Evolutionary conservation across 2,797 vertebrate species (phyloP).

Genomic region (Capromys pilorides): DNA sequence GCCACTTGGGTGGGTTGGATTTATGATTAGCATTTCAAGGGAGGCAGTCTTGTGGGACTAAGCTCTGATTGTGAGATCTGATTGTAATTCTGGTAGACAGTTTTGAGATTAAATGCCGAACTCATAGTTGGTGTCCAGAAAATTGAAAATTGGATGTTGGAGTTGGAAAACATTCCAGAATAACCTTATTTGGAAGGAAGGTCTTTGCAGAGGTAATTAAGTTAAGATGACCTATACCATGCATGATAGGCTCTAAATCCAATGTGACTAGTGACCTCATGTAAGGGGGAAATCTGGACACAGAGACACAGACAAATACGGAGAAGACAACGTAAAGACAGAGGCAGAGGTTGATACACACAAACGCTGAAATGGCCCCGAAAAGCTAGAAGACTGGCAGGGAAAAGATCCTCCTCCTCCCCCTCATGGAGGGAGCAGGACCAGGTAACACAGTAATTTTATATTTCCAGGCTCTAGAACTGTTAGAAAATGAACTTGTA

Average conservation of each 20-base stretch:
- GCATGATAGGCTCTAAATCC: not conserved
- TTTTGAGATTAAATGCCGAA: not conserved
- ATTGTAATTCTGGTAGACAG: not conserved
- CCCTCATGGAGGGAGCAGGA: not conserved
- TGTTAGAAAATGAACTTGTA: not conserved
- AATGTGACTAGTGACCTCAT: not conserved
- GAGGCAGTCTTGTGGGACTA: not conserved
- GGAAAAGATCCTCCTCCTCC: not conserved
- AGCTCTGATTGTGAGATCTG: not conserved
- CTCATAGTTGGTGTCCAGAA: slow-evolving; percentile 22
- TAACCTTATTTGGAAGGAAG: not conserved
- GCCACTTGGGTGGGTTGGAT: not conserved
- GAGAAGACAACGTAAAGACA: not conserved
- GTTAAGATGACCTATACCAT: not conserved
- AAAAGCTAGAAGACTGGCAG: not conserved
- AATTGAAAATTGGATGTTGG: not conserved
- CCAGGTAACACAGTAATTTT: not conserved
- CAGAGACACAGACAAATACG: not conserved
- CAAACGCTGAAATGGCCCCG: not conserved
- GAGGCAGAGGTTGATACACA: not conserved
- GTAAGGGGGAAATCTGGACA: not conserved
- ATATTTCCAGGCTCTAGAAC: not conserved
- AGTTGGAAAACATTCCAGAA: not conserved
- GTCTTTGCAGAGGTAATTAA: not conserved
- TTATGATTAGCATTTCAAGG: not conserved